These are phyloP conservation scores for Philypnodon macrostomus DNA, from an alignment of 2,797 vertebrate genomes.

Conservation along the genomic window DNA sequence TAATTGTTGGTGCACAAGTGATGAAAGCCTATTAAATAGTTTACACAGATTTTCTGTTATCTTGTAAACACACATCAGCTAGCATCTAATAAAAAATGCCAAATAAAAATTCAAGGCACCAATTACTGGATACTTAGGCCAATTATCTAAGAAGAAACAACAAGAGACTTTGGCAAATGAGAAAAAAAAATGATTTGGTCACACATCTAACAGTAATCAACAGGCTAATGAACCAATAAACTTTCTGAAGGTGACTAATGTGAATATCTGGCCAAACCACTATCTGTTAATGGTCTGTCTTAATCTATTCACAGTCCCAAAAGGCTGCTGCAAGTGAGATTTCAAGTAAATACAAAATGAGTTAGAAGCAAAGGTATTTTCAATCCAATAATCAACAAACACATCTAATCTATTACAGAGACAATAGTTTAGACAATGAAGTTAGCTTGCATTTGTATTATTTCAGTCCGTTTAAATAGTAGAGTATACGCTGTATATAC, in stretches of 20 bases:
- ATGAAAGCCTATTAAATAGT: slow-evolving; percentile 48
- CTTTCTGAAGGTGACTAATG: slow-evolving; percentile 39
- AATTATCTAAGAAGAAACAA: slow-evolving; percentile 56
- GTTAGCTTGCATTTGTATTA: too few species aligned
- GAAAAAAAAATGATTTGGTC: slow-evolving; percentile 52
- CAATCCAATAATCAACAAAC: too few species aligned
- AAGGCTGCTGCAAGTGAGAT: too few species aligned
- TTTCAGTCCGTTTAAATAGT: too few species aligned
- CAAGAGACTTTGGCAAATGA: slow-evolving; percentile 37
- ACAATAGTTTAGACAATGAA: too few species aligned
- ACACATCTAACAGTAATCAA: slow-evolving; percentile 52
- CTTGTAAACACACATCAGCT: slow-evolving; percentile 47
- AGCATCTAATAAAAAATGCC: slow-evolving; percentile 52
- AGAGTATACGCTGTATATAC: too few species aligned
- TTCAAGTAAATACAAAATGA: too few species aligned
- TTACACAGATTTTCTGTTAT: slow-evolving; percentile 48
- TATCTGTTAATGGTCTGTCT: slow-evolving; percentile 45
- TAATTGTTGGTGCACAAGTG: slow-evolving; percentile 27
- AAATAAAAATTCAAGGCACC: slow-evolving; percentile 47
- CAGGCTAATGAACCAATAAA: slow-evolving; percentile 66
- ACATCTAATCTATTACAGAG: too few species aligned
- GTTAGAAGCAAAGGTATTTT: too few species aligned
- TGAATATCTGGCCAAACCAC: slow-evolving; percentile 42
- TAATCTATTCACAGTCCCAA: slow-evolving; percentile 42
- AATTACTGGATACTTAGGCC: slow-evolving; percentile 46